A percentile compares a stretch with the other conserved stretches of the same genome.
Conservation (phyloP, 2,888 invertebrate genomes). For the Apocheima hispidaria region DNA sequence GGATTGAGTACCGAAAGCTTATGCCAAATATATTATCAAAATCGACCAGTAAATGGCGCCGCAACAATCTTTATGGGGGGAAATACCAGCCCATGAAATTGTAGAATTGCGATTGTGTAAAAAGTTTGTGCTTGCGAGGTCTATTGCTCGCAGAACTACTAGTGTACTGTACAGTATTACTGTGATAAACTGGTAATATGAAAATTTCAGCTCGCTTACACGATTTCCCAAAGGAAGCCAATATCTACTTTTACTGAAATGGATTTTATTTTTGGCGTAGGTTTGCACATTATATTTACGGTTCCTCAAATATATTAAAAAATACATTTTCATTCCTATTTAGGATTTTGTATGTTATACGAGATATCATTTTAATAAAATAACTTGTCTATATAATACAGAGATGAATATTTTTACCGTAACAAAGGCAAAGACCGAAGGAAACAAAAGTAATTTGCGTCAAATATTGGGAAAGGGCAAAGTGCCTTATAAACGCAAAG, state of each 20-base stretch:
- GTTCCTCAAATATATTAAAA: neutral
- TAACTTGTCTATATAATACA: neutral
- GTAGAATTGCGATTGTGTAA: too few relatives aligned
- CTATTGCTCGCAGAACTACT: neutral
- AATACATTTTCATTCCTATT: neutral
- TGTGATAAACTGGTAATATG: slow-evolving; percentile 18
- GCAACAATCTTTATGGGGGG: too few relatives aligned
- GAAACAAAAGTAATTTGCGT: slow-evolving; percentile 24
- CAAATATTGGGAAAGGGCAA: slow-evolving; percentile 33
- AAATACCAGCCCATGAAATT: too few relatives aligned
- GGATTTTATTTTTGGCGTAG: slow-evolving; percentile 21
- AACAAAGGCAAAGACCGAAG: slow-evolving; percentile 9
- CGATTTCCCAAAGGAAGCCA: slow-evolving; percentile 24
- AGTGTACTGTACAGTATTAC: slow-evolving; percentile 1
- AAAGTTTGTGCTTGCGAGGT: neutral
- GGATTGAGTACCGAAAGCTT: too few relatives aligned
- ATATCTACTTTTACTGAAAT: slow-evolving; percentile 7
- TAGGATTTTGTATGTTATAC: neutral
- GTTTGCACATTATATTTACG: neutral
- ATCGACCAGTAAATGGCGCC: too few relatives aligned
- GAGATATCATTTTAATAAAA: neutral
- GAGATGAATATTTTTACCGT: slow-evolving; percentile 14
- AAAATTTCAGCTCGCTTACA: slow-evolving; percentile 19
- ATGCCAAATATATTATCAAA: too few relatives aligned
- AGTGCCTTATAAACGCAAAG: slow-evolving; percentile 35